Evolutionary conservation across 2,113 vertebrate genomes (phyloP).

Genomic region (Alaudala cheleensis): DNA sequence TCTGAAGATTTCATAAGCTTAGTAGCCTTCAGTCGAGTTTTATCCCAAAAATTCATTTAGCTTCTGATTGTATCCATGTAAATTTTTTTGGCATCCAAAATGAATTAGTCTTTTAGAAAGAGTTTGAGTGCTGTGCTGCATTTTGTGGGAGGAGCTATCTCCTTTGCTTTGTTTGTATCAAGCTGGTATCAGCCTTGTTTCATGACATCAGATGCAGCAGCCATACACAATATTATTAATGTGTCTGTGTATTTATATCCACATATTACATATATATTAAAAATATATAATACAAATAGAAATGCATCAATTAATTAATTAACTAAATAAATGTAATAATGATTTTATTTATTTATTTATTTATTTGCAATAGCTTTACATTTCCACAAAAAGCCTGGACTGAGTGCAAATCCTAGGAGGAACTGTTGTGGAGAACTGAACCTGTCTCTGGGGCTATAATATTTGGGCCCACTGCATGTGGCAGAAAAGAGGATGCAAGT

Average conservation of each 20-base stretch:
- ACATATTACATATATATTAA: no score
- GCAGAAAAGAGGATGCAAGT: background rate
- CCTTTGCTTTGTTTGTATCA: background rate
- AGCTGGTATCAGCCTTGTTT: background rate
- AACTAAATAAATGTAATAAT: no score
- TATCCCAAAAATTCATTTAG: background rate
- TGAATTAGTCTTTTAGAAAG: background rate
- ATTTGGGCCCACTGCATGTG: rapidly evolving
- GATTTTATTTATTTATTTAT: background rate
- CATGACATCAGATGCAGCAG: background rate
- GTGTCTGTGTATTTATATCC: no score
- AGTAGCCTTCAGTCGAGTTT: background rate
- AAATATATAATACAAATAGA: no score
- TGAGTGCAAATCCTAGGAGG: background rate
- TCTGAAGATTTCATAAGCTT: background rate
- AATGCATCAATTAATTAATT: no score
- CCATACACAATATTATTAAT: background rate
- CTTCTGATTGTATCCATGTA: background rate
- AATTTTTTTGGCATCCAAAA: background rate
- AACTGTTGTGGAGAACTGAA: background rate
- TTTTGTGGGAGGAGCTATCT: background rate
- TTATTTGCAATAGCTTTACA: background rate
- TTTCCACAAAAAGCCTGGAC: background rate
- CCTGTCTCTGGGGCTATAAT: background rate
- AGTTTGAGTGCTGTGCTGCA: background rate